Evolutionary conservation across 2,888 invertebrate genomes (phyloP), one percentile per base, ranked within the genome.

Genomic region (Leptopilina drosophilae): DNA sequence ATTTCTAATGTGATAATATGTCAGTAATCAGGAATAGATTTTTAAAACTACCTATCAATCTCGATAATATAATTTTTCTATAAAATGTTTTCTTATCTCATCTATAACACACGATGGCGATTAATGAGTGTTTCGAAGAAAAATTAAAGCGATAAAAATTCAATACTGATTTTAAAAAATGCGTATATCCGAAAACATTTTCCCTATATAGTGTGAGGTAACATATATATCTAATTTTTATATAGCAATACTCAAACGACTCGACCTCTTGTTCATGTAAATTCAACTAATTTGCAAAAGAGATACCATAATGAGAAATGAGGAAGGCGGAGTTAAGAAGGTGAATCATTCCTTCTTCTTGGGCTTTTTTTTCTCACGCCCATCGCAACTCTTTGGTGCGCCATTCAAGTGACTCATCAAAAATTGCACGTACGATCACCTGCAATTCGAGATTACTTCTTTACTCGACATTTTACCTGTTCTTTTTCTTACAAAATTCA

Each of bases 321-420:
- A 26, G 26, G 26, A 53, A 73, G 26, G 56, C 56, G n/a, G 56
- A 73, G 73, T 73, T 40, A 73, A 73, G 56, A 56, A 73, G 73
- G 56, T 73, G 73, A 73, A 56, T 73, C 73, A 73, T 53, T 73
- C 73, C 14, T 33, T 73, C 73, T 56, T 56, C n/a, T 53, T 5
- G 53, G 33, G 11, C 46, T 73, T 56, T 73, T 73, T 73, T 26
- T 73, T 73, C 73, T 73, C 73, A 73, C 56, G 56, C 73, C 73
- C 53, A 73, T 73, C 73, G 53, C n/a, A 73, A 73, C 73, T 56
- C 33, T 26, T 73, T 56, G 33, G 56, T 73, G 56, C n/a, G 73
- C 56, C 73, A 73, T 73, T 56, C 73, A 33, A 56, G 73, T 73
- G 73, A 73, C 73, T 73, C 73, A 73, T 73, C 53, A 56, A 49